phyloP scores from a whole-genome alignment of 2,888 invertebrate genomes.

The Hipparchia sbordonii region DNA sequence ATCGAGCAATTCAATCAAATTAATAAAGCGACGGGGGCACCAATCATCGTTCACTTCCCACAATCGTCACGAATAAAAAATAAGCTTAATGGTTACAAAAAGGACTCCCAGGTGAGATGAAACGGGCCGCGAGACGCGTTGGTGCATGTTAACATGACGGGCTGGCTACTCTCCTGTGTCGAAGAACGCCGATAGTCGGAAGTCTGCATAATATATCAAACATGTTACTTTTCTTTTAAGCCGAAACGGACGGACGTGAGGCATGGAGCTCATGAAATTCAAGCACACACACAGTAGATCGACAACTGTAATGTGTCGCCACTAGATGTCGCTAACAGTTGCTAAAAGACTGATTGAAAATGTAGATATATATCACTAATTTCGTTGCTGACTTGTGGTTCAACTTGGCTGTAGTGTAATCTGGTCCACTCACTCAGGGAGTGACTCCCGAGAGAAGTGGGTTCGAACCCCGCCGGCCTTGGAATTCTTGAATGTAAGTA shows the following conservation, averaged over 20 bases:
- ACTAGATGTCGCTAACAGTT: too few relatives aligned
- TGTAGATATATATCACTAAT: too few relatives aligned
- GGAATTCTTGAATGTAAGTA: too few relatives aligned
- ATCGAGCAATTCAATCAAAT: slow-evolving; percentile 63
- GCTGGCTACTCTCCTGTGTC: slow-evolving; percentile 66
- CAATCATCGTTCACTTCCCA: slow-evolving; percentile 70
- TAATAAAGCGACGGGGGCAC: slow-evolving; percentile 63
- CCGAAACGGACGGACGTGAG: not conserved
- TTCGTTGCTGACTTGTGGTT: too few relatives aligned
- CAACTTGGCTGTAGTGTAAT: too few relatives aligned
- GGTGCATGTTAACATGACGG: slow-evolving; percentile 64
- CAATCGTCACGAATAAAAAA: slow-evolving; percentile 53
- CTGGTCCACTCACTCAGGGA: too few relatives aligned
- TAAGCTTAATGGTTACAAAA: slow-evolving; percentile 46
- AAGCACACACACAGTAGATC: not conserved
- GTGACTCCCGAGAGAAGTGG: too few relatives aligned
- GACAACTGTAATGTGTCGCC: too few relatives aligned
- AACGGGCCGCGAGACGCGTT: slow-evolving; percentile 56
- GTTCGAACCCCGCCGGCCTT: too few relatives aligned
- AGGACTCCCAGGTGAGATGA: slow-evolving; percentile 76
- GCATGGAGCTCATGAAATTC: not conserved
- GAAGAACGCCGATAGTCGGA: slow-evolving; percentile 20
- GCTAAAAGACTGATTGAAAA: too few relatives aligned
- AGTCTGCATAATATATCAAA: slow-evolving; percentile 25
- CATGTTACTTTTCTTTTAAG: slow-evolving; percentile 12